Percentiles rank a stretch among this genome's conserved stretches.
phyloP scores from a whole-genome alignment of 2,113 vertebrate genomes.

The Ursus arctos region DNA sequence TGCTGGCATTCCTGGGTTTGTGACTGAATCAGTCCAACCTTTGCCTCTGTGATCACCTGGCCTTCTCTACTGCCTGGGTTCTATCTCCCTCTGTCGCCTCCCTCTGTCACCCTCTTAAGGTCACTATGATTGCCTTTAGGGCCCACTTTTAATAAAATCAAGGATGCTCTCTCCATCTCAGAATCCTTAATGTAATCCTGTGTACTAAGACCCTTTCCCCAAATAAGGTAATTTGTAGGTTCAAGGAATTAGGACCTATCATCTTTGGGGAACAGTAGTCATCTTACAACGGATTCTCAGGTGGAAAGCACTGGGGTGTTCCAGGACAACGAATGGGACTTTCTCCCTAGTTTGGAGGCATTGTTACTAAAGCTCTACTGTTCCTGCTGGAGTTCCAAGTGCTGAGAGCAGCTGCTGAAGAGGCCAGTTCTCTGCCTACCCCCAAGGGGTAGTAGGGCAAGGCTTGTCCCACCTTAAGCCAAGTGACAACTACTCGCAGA shows the following conservation, averaged over 20 bases:
- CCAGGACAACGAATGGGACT: not conserved
- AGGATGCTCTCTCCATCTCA: not conserved
- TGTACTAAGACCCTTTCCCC: not conserved
- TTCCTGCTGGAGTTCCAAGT: not conserved
- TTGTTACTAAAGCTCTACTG: not conserved
- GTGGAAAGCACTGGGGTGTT: not conserved
- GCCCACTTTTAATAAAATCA: not conserved
- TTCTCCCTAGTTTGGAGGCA: not conserved
- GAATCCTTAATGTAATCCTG: not conserved
- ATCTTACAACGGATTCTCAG: too few relatives aligned
- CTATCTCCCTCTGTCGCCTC: not conserved
- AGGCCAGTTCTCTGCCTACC: not conserved
- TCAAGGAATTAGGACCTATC: not conserved
- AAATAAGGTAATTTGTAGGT: too few relatives aligned
- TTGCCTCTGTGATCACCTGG: not conserved
- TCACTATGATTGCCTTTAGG: not conserved
- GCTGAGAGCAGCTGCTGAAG: too few relatives aligned
- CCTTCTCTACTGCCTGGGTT: too few relatives aligned
- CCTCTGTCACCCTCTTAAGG: accelerated
- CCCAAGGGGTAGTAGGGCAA: too few relatives aligned
- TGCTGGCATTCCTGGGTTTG: not conserved
- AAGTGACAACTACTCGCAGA: not conserved
- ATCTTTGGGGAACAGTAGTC: not conserved
- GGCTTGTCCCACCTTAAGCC: not conserved
- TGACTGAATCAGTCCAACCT: too few relatives aligned